Evolutionary conservation across 2,888 invertebrate species (phyloP), one percentile per base, ranked within the genome.

Genomic region (Pilophorus perplexus): DNA sequence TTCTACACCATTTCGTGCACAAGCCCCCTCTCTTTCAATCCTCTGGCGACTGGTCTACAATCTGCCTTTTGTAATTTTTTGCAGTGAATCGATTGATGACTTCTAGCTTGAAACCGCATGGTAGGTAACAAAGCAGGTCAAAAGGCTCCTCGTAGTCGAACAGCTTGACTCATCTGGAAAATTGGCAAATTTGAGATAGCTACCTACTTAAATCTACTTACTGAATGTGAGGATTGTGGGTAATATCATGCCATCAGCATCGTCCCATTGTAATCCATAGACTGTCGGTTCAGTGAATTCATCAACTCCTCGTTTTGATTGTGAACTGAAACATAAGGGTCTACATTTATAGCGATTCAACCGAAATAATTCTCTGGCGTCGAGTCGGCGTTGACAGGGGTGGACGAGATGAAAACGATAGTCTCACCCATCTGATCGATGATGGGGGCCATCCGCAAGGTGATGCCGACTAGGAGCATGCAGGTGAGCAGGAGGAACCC

Each of bases 361-460:
- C 42, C 6, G 12, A 33, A 33, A 33, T 12, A 33, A 33, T 33
- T 33, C n/a, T n/a, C n/a, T n/a, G n/a, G n/a, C n/a, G n/a, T n/a
- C n/a, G n/a, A n/a, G n/a, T n/a, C n/a, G n/a, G n/a, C n/a, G n/a
- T 33, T 10, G 28, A 33, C 3, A 5, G 23, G 10, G n/a, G 55
- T 55, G 12, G 22, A 28, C 4, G 16, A 33, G 12, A 6, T 37
- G 16, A 10, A 55, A 27, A 33, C 10, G 8, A n/a, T n/a, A n/a
- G n/a, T n/a, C n/a, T 87, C 79, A 94, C 94, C 93, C 88, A 94
- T 90, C 75, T 93, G 93, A 76, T 95, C 94, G 74, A 95, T 95
- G 72, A 94, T 87, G 10, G 94, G 94, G 12, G 94, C 93, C 92
- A 95, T 93, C 71, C 93, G 82, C 27, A 95, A 81, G 3, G 94